Base-by-base conservation (phyloP, 2,797 vertebrate species). In the Chrosomus eos region DNA sequence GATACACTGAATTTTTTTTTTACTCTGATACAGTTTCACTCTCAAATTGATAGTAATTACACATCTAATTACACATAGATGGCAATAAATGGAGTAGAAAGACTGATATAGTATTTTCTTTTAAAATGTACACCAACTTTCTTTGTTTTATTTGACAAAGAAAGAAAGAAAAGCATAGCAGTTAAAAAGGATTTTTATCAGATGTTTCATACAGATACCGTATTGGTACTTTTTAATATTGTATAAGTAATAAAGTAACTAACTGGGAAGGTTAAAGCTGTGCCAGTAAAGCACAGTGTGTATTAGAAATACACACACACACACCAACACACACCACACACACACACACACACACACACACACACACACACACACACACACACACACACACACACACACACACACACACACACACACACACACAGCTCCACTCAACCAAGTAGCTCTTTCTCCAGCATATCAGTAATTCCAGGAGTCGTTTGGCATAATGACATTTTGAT, bases 401-500 rank as follows among this genome's bases (percentile, higher is more conserved):
- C 38, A 18, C 60, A 28, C 60, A 14, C 60, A 13, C 68, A 60
- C 53, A 76, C 23, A 71, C 33, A 33, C 33, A 33, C 38, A 45
- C 68, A 75, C 36, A 14, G 51, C 3, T 1, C 21, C 33, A 70
- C 80, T 72, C 80, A 70, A 70, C 31, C 33, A 11, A 60, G 80
- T 62, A 10, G 28, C 48, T 68, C 48, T 28, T 67, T 28, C 82
- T 77, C 48, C 19, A 58, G n/a, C 23, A 1, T 43, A 67, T 68
- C 16, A 68, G 64, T 70, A 53, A 86, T 82, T 78, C n/a, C 9
- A 31, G 51, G 33, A 77, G 80, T 82, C 21, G 11, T 51, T 82
- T 76, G 71, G 38, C 74, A 33, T 84, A 77, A 84, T 84, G 73
- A 28, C 33, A 78, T 84, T 76, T 84, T 70, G 84, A 73, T 58